phyloP scores from a whole-genome alignment of 1,140 invertebrate genomes.

The Diuraphis noxia region DNA sequence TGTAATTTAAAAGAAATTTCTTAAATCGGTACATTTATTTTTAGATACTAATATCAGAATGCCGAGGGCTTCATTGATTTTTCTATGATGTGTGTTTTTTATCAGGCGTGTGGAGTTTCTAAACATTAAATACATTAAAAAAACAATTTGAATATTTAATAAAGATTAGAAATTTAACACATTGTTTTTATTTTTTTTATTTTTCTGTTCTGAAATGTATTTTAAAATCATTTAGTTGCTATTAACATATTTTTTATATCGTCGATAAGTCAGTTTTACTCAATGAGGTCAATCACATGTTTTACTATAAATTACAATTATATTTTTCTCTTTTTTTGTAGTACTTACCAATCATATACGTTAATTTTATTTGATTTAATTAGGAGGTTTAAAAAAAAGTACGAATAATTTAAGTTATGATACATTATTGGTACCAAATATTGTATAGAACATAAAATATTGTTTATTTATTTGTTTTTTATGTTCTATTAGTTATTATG shows the following conservation, averaged over 20 bases:
- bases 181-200: background rate
- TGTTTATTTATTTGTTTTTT: too few species aligned
- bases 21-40: background rate
- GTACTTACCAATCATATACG: background rate
- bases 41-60: background rate
- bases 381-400: background rate
- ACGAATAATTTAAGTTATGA: too few species aligned
- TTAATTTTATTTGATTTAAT: background rate
- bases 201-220: background rate
- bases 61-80: background rate
- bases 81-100: background rate
- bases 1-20: background rate
- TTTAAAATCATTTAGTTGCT: too few species aligned
- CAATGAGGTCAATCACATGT: too few species aligned
- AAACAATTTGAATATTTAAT: background rate
- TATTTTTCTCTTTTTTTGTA: background rate
- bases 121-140: background rate
- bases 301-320: background rate
- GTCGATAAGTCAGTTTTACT: too few species aligned
- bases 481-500: too few species aligned
- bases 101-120: background rate
- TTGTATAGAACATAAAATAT: too few species aligned
- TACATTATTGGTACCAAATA: too few species aligned
- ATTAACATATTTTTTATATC: too few species aligned
- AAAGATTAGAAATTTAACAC: background rate